Evolutionary conservation across 2,797 vertebrate genomes (phyloP).

Genomic region (Coregonus sp.): DNA sequence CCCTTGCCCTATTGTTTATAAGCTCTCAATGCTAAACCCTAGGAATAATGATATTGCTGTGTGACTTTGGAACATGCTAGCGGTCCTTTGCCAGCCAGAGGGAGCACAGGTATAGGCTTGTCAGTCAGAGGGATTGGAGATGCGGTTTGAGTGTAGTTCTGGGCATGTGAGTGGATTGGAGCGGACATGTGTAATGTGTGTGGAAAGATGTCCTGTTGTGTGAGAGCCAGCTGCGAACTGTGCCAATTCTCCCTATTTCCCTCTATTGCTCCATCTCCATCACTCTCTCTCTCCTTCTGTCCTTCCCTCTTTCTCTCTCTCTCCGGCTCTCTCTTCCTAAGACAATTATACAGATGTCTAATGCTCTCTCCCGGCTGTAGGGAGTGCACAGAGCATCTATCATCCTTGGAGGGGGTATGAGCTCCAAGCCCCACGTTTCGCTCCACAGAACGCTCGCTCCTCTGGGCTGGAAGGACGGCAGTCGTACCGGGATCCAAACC

Average conservation of each 20-base stretch:
- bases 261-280: too few species aligned
- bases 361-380: constrained; percentile 66
- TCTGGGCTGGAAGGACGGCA: constrained; percentile 73
- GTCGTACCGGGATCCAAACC: constrained; percentile 65
- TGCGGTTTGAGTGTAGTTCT: constrained; percentile 40
- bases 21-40: constrained; percentile 62
- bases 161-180: constrained; percentile 64
- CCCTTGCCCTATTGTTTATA: constrained; percentile 63
- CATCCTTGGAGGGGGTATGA: too few species aligned
- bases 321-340: constrained; percentile 64
- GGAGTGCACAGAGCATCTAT: constrained; percentile 54
- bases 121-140: constrained; percentile 30
- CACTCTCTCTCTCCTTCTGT: constrained; percentile 10
- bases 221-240: constrained; percentile 61
- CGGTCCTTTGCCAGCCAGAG: constrained; percentile 24
- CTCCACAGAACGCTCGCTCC: constrained; percentile 63
- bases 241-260: constrained; percentile 52
- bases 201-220: constrained; percentile 73
- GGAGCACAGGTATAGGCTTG: constrained; percentile 13
- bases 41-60: constrained; percentile 50
- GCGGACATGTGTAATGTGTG: constrained; percentile 72
- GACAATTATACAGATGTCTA: constrained; percentile 79
- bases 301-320: constrained; percentile 28
- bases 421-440: neutral
- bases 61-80: constrained; percentile 55